Conservation (phyloP, 2,113 vertebrate species). For the Hippocampus zosterae region DNA sequence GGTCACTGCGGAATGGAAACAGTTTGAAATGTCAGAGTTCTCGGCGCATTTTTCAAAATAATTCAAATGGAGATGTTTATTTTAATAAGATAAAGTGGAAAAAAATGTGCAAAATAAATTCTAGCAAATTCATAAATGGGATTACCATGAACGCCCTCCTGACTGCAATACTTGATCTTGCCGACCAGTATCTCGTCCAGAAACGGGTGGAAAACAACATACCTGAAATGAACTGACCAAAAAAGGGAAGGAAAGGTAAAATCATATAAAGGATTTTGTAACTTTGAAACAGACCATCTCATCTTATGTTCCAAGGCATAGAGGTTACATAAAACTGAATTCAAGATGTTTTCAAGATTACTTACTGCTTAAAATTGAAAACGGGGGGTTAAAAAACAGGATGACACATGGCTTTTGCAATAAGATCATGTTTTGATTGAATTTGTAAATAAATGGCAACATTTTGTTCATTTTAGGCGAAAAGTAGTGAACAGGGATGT, state of each 20-base stretch:
- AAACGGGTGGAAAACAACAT: conserved; percentile 93
- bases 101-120: too few species aligned
- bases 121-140: neutral
- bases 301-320: neutral
- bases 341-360: too few species aligned
- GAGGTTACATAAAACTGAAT: too few species aligned
- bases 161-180: conserved; percentile 93
- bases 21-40: neutral
- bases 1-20: conserved; percentile 74
- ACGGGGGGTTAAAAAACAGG: neutral
- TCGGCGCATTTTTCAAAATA: too few species aligned
- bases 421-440: neutral
- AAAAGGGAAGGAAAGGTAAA: neutral
- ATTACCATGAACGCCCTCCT: conserved; percentile 88
- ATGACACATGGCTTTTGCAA: neutral
- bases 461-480: neutral
- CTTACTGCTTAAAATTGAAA: too few species aligned
- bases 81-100: too few species aligned
- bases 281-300: neutral
- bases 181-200: conserved; percentile 92
- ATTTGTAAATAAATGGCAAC: neutral
- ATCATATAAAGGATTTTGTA: neutral
- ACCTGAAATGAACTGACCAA: conserved; percentile 86
- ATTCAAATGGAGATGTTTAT: too few species aligned
- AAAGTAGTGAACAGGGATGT: neutral